Evolutionary conservation across 2,797 vertebrate species (phyloP).

Genomic region (Bovichtus diacanthus): DNA sequence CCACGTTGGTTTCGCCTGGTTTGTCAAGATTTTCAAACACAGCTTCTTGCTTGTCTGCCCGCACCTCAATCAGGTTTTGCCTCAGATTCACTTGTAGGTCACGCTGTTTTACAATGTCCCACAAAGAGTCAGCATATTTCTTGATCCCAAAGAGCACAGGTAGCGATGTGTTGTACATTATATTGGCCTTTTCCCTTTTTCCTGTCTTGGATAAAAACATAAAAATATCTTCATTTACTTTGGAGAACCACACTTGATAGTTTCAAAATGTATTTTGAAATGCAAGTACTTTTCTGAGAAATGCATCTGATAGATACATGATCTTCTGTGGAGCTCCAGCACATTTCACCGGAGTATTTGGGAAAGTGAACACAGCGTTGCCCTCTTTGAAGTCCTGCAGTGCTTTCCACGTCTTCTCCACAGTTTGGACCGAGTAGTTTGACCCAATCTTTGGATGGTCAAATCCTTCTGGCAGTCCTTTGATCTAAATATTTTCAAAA

Average conservation of each 20-base stretch:
- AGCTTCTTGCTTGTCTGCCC: conserved; percentile 92
- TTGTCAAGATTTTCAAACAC: conserved; percentile 96
- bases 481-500: conserved; percentile 89
- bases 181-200: conserved; percentile 90
- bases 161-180: conserved; percentile 94
- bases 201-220: conserved; percentile 85
- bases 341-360: conserved; percentile 96
- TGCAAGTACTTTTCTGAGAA: conserved; percentile 90
- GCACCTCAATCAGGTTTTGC: conserved; percentile 92
- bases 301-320: conserved; percentile 95
- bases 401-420: conserved; percentile 97
- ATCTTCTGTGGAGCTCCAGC: conserved; percentile 98
- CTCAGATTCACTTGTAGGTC: conserved; percentile 91
- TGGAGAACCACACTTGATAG: neutral
- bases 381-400: conserved; percentile 93
- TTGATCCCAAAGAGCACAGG: conserved; percentile 93
- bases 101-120: conserved; percentile 89
- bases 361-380: conserved; percentile 95
- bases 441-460: conserved; percentile 93
- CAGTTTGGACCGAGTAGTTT: conserved; percentile 93
- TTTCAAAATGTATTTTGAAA: neutral
- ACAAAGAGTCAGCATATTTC: conserved; percentile 93
- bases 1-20: conserved; percentile 89
- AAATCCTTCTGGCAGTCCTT: conserved; percentile 96
- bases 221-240: neutral